These are phyloP conservation scores for Columba janthina DNA, from an alignment of 2,113 vertebrate species.

Conservation along the genomic window DNA sequence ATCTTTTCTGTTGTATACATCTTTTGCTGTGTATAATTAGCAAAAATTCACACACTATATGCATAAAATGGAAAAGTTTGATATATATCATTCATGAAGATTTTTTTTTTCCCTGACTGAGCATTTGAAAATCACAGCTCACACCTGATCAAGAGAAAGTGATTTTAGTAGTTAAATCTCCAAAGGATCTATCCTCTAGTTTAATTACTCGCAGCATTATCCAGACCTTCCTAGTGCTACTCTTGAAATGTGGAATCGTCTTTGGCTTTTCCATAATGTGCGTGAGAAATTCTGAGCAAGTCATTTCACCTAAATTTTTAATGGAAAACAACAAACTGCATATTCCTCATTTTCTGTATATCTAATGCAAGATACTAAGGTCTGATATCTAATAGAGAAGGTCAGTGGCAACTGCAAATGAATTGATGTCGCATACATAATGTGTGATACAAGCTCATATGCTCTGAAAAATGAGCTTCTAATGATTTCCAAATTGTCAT, in stretches of 20 bases:
- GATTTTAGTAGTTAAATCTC: neutral
- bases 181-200: neutral
- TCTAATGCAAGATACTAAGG: neutral
- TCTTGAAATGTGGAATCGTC: neutral
- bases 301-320: neutral
- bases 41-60: neutral
- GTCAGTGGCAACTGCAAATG: neutral
- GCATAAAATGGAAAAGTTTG: neutral
- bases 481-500: neutral
- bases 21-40: neutral
- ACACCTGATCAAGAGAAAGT: neutral
- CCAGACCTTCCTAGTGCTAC: neutral
- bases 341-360: neutral
- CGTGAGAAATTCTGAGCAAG: neutral
- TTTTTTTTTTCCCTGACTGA: neutral
- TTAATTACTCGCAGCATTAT: neutral
- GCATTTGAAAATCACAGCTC: neutral
- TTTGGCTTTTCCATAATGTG: neutral
- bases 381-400: neutral
- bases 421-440: neutral
- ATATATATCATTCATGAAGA: neutral
- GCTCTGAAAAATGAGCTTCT: neutral
- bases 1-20: neutral
- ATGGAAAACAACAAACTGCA: neutral
- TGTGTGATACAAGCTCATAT: neutral